Percentiles rank a stretch among this genome's conserved stretches.
Evolutionary conservation across 1,140 invertebrate species (phyloP).

Genomic region (Bombus confusus): DNA sequence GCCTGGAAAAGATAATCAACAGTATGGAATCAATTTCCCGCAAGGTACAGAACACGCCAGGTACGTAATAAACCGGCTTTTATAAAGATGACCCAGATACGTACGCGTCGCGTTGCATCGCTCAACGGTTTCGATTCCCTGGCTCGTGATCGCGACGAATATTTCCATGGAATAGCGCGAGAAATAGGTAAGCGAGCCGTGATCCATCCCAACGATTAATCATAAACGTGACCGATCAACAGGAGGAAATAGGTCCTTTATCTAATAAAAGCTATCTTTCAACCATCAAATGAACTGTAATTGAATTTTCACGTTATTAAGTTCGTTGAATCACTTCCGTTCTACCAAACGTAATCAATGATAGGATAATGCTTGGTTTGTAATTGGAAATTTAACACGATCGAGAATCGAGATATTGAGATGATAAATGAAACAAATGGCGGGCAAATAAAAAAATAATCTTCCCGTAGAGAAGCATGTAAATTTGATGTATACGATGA

Average conservation of each 20-base stretch:
- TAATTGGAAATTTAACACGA: too few relatives aligned
- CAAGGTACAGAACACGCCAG: constrained; percentile 18
- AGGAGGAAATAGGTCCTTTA: not conserved
- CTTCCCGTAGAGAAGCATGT: too few relatives aligned
- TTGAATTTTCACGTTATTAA: not conserved
- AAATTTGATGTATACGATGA: too few relatives aligned
- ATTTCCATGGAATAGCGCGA: not conserved
- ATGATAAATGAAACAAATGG: not conserved
- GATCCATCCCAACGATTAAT: constrained; percentile 8
- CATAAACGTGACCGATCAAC: not conserved
- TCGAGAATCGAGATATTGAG: not conserved
- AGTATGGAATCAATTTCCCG: constrained; percentile 21
- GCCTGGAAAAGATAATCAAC: constrained; percentile 21
- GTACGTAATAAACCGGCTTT: constrained; percentile 22
- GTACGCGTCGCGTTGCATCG: not conserved
- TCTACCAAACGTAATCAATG: not conserved
- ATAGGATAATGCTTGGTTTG: too few relatives aligned
- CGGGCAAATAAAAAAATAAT: too few relatives aligned
- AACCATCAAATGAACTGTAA: not conserved
- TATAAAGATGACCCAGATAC: constrained; percentile 52
- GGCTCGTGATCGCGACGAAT: not conserved
- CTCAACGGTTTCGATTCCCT: not conserved
- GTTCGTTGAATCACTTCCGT: too few relatives aligned
- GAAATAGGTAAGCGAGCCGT: not conserved
- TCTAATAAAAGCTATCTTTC: not conserved